Percentiles rank a stretch among this genome's conserved stretches.
phyloP scores from a whole-genome alignment of 2,888 invertebrate species.

The Pristionchus fissidentatus region DNA sequence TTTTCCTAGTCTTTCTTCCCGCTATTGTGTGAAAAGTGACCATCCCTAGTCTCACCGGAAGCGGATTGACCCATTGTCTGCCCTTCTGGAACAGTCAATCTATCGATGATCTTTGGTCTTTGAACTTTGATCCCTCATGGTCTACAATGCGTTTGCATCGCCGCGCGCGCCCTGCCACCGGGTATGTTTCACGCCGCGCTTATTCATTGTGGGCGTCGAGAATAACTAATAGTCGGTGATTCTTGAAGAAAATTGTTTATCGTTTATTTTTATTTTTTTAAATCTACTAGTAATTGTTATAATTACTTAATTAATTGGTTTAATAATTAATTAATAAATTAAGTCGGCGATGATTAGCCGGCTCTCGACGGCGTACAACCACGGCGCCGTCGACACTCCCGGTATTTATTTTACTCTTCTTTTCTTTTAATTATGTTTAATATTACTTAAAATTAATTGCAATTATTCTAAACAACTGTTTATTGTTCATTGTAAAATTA shows the following conservation, averaged over 20 bases:
- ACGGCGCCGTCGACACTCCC: conserved; percentile 45
- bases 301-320: not conserved
- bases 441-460: not conserved
- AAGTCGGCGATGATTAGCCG: conserved; percentile 49
- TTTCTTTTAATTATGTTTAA: not conserved
- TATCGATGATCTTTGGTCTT: no score
- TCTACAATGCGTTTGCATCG: conserved; percentile 14
- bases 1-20: no score
- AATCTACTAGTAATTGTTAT: not conserved
- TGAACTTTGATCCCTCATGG: not conserved
- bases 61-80: no score
- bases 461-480: no score
- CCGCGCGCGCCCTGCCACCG: not conserved
- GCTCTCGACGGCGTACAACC: conserved; percentile 50
- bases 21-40: no score
- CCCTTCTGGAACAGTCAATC: no score
- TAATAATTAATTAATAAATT: not conserved
- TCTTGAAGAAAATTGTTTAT: not conserved
- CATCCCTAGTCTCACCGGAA: no score
- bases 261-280: not conserved
- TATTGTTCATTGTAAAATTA: not conserved
- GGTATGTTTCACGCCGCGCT: not conserved
- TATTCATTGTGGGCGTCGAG: no score
- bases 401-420: not conserved
- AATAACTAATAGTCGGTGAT: no score